phyloP scores from a whole-genome alignment of 1,140 invertebrate genomes.

The Drosophila lowei region DNA sequence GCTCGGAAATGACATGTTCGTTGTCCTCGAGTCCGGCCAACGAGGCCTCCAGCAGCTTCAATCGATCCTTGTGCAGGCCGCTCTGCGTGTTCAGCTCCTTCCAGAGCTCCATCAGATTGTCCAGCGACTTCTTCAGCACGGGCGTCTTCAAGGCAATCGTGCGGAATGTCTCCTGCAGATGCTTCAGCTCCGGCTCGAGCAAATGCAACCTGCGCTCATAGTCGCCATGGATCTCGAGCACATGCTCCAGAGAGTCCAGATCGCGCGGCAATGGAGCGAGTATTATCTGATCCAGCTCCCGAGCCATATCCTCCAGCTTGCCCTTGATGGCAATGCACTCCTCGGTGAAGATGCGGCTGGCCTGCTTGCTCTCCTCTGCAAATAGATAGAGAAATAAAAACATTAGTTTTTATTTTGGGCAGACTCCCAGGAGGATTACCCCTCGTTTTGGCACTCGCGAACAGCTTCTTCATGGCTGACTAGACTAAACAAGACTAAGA shows the following conservation, averaged over 20 bases:
- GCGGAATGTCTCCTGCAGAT: slow-evolving; percentile 92
- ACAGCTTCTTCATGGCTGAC: slow-evolving; percentile 73
- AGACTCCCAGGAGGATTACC: slow-evolving; percentile 43
- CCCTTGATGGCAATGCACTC: slow-evolving; percentile 91
- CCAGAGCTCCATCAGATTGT: slow-evolving; percentile 95
- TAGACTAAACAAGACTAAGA: slow-evolving; percentile 52
- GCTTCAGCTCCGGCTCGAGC: slow-evolving; percentile 91
- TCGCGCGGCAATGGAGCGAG: slow-evolving; percentile 92
- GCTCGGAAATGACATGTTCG: slow-evolving; percentile 93
- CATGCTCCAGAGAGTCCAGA: slow-evolving; percentile 92
- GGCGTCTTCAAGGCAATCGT: slow-evolving; percentile 93
- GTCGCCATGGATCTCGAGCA: slow-evolving; percentile 95
- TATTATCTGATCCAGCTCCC: slow-evolving; percentile 91
- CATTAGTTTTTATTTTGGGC: background rate
- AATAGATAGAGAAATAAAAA: background rate
- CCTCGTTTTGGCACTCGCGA: slow-evolving; percentile 68
- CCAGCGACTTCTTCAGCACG: slow-evolving; percentile 93
- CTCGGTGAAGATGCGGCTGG: slow-evolving; percentile 92
- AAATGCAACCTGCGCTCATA: slow-evolving; percentile 90
- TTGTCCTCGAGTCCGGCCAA: slow-evolving; percentile 95
- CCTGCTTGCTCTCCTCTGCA: slow-evolving; percentile 93
- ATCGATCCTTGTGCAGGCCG: slow-evolving; percentile 81
- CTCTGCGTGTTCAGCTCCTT: slow-evolving; percentile 85
- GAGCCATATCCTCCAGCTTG: slow-evolving; percentile 92
- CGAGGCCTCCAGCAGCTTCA: slow-evolving; percentile 96